These are phyloP conservation scores for Autographa pulchrina DNA, from an alignment of 2,888 invertebrate genomes.

Conservation along the genomic window DNA sequence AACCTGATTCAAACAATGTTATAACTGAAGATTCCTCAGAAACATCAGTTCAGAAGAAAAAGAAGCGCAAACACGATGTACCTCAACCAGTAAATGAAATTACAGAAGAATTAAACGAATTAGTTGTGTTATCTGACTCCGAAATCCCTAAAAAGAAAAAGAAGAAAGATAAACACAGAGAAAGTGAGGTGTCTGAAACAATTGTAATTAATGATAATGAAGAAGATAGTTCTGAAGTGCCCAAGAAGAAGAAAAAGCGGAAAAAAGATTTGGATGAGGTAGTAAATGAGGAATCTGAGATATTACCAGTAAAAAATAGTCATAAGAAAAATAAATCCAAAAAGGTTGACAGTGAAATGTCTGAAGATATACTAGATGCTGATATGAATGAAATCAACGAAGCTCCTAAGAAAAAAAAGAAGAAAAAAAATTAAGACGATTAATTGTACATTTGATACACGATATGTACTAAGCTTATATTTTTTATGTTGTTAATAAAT, in stretches of 20 bases:
- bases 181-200: conserved; percentile 28
- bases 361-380: conserved; percentile 6
- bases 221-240: conserved; percentile 15
- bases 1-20: not conserved
- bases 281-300: conserved; percentile 16
- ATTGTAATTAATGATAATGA: conserved; percentile 8
- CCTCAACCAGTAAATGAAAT: conserved; percentile 35
- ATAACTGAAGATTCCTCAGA: conserved; percentile 16
- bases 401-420: conserved; percentile 52
- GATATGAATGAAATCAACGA: conserved; percentile 16
- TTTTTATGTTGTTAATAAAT: conserved; percentile 26
- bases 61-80: conserved; percentile 58
- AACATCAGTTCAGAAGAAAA: conserved; percentile 57
- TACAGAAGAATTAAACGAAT: conserved; percentile 37
- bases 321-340: conserved; percentile 22
- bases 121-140: conserved; percentile 29
- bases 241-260: conserved; percentile 64
- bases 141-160: conserved; percentile 64
- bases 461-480: not conserved
- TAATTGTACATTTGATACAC: conserved; percentile 11
- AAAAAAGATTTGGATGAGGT: conserved; percentile 45
- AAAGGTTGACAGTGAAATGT: conserved; percentile 21
- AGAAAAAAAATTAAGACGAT: conserved; percentile 46
- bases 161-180: conserved; percentile 60
- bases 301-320: conserved; percentile 25